A percentile compares a stretch with the other conserved stretches of the same genome.
These are phyloP conservation scores for Cepphus grylle DNA, from an alignment of 2,113 vertebrate species.

Conservation along the genomic window DNA sequence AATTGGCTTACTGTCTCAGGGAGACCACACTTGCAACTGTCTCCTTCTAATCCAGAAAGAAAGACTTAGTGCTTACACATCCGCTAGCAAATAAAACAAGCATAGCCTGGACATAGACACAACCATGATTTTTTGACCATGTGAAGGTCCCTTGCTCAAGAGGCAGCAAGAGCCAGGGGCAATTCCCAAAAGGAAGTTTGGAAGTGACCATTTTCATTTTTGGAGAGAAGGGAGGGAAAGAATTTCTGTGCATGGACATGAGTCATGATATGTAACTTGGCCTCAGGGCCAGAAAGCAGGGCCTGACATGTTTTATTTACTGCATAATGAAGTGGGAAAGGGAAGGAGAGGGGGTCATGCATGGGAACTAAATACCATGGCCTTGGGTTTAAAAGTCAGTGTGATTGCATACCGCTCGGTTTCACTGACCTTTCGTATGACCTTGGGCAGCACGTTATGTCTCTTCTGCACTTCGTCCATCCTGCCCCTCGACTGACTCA, in stretches of 20 bases:
- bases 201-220: not conserved
- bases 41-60: not conserved
- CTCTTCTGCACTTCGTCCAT: not conserved
- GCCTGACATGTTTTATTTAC: not conserved
- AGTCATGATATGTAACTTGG: not conserved
- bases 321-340: not conserved
- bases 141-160: not conserved
- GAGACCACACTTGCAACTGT: not conserved
- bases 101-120: not conserved
- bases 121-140: not conserved
- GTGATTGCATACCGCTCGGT: rapidly evolving
- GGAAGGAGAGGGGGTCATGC: not conserved
- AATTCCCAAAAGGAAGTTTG: not conserved
- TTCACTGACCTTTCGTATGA: not conserved
- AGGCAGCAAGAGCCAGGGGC: not conserved
- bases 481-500: not conserved
- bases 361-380: not conserved
- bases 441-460: not conserved
- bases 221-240: not conserved
- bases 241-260: not conserved
- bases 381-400: rapidly evolving
- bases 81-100: not conserved
- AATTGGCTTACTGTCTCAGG: not conserved
- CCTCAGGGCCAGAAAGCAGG: not conserved
- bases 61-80: not conserved